Percentiles rank a stretch among this genome's conserved stretches.
Conservation (phyloP, 1,140 invertebrate genomes). For the Metaphire vulgaris region DNA sequence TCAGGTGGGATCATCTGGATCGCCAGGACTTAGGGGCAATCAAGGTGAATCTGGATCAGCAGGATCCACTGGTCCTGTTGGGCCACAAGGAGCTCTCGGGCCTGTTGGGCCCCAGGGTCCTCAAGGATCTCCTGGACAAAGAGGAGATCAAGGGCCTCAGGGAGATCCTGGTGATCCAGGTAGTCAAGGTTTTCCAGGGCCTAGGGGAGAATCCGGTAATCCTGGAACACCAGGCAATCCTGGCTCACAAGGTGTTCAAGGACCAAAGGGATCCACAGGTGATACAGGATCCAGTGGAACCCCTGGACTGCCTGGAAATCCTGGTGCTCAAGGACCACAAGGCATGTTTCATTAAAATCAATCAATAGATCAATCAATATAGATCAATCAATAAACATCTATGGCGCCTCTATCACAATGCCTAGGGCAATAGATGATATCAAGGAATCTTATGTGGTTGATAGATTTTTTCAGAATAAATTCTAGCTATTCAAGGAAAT, state of each 20-base stretch:
- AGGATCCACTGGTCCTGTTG: slow-evolving; percentile 20
- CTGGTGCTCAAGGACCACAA: background rate
- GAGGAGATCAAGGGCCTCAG: slow-evolving; percentile 10
- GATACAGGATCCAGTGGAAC: slow-evolving; percentile 30
- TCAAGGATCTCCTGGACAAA: slow-evolving; percentile 2
- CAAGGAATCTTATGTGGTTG: too few relatives aligned
- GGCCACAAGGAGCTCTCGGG: background rate
- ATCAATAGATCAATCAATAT: too few relatives aligned
- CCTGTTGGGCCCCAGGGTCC: background rate
- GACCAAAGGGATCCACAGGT: slow-evolving; percentile 11
- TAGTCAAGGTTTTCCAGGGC: background rate
- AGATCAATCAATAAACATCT: too few relatives aligned
- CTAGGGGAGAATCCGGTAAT: background rate
- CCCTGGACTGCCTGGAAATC: slow-evolving; percentile 1
- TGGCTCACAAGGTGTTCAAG: slow-evolving; percentile 20
- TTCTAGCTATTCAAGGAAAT: too few relatives aligned
- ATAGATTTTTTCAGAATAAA: too few relatives aligned
- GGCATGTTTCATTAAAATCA: too few relatives aligned
- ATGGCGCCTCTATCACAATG: too few relatives aligned
- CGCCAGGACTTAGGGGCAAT: background rate
- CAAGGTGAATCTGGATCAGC: background rate
- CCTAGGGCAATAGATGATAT: too few relatives aligned
- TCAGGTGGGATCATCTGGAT: background rate
- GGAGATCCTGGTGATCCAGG: slow-evolving; percentile 1
- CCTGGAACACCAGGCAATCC: slow-evolving; percentile 21